Evolutionary conservation across 2,113 vertebrate species (phyloP).

Genomic region (Pipa parva): DNA sequence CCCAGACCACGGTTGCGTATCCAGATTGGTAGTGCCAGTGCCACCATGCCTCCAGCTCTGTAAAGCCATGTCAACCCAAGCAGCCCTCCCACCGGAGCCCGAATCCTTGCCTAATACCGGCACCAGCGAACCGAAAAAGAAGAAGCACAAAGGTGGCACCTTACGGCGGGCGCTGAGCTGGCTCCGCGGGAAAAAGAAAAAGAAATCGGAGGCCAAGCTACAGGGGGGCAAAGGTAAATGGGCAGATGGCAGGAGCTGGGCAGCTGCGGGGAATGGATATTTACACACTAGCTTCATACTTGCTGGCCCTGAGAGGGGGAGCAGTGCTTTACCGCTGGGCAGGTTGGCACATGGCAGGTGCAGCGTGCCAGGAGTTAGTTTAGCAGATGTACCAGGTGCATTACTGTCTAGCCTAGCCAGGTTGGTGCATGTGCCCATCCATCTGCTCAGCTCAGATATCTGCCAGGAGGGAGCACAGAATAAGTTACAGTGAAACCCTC

Average conservation of each 20-base stretch:
- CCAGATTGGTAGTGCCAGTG: not conserved
- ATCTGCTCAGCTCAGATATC: too few species aligned
- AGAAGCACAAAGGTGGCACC: conserved; percentile 60
- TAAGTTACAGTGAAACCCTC: too few species aligned
- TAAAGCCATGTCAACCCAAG: conserved; percentile 32
- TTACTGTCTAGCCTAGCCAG: too few species aligned
- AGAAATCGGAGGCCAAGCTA: conserved; percentile 57
- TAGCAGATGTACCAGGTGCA: not conserved
- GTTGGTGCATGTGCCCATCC: too few species aligned
- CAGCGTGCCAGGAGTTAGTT: not conserved
- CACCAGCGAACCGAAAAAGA: conserved; percentile 30
- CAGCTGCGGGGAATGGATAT: not conserved
- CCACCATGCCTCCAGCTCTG: conserved; percentile 25
- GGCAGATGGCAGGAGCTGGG: too few species aligned
- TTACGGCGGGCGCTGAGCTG: conserved; percentile 80
- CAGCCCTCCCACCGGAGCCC: conserved; percentile 1
- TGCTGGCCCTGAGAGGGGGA: not conserved
- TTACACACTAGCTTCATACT: not conserved
- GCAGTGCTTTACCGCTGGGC: not conserved
- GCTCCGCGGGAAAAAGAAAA: conserved; percentile 72
- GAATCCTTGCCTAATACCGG: not conserved
- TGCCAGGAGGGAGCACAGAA: too few species aligned
- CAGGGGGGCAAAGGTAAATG: conserved; percentile 49
- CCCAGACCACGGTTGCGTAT: conserved; percentile 46
- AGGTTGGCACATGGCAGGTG: conserved; percentile 3